Conservation (phyloP, 2,888 invertebrate genomes). For the Brachypterus glaber region DNA sequence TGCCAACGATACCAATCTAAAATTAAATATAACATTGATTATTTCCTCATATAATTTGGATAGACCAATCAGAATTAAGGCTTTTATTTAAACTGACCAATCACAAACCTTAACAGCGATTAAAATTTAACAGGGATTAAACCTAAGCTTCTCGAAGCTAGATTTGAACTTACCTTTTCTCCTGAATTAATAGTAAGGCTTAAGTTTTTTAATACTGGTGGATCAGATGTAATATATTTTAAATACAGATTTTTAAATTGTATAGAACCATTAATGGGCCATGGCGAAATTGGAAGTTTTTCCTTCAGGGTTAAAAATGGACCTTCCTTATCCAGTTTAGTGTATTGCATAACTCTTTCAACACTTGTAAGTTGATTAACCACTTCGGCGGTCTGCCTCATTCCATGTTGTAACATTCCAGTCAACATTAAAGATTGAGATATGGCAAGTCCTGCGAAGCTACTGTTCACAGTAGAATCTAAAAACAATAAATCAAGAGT, state of each 20-base stretch:
- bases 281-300: conserved; percentile 36
- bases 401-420: conserved; percentile 73
- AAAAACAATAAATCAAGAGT: conserved; percentile 2
- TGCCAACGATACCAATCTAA: conserved; percentile 75
- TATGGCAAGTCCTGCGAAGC: conserved; percentile 30
- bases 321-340: conserved; percentile 60
- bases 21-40: conserved; percentile 14
- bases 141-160: too few relatives aligned
- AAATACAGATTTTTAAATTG: conserved; percentile 51
- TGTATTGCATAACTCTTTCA: conserved; percentile 72
- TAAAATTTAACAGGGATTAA: too few relatives aligned
- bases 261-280: conserved; percentile 54
- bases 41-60: background rate
- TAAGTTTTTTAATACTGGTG: conserved; percentile 59
- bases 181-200: conserved; percentile 51
- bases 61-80: too few relatives aligned
- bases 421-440: conserved; percentile 53
- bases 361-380: conserved; percentile 69
- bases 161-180: conserved; percentile 46
- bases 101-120: too few relatives aligned
- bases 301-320: conserved; percentile 46
- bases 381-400: conserved; percentile 69
- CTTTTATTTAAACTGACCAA: too few relatives aligned
- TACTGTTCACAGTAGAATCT: conserved; percentile 22
- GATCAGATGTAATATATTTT: conserved; percentile 51